phyloP scores from a whole-genome alignment of 2,888 invertebrate genomes.

The Spicauda simplicius region DNA sequence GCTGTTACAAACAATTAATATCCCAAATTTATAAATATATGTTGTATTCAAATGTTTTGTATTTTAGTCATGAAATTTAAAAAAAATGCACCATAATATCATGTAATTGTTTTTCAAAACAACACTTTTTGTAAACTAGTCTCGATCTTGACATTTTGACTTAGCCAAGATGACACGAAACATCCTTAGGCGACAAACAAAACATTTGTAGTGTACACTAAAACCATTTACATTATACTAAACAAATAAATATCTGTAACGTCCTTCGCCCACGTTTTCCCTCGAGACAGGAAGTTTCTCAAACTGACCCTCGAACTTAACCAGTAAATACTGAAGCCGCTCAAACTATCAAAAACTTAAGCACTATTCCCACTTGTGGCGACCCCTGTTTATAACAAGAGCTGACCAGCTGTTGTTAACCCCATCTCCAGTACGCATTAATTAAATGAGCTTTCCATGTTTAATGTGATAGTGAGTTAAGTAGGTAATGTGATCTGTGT shows the following conservation, averaged over 20 bases:
- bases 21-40: no score
- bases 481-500: slow-evolving; percentile 18
- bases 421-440: slow-evolving; percentile 51
- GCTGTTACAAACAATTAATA: no score
- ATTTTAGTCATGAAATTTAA: no score
- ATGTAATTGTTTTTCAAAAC: no score
- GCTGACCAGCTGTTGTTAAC: slow-evolving; percentile 57
- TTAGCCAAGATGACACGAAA: background rate
- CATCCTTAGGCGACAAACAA: background rate
- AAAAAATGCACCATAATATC: no score
- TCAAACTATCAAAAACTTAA: slow-evolving; percentile 83
- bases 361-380: slow-evolving; percentile 71
- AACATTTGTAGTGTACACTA: background rate
- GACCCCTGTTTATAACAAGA: slow-evolving; percentile 64
- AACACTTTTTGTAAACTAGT: background rate
- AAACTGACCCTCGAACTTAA: slow-evolving; percentile 78
- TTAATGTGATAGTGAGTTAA: slow-evolving; percentile 14
- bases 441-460: slow-evolving; percentile 50
- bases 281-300: slow-evolving; percentile 64
- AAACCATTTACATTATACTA: slow-evolving; percentile 17
- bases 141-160: background rate
- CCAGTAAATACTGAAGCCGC: slow-evolving; percentile 81
- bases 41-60: no score
- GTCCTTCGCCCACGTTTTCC: slow-evolving; percentile 50
- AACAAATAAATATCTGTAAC: slow-evolving; percentile 42